These are phyloP conservation scores for Pristis pectinata DNA, from an alignment of 2,797 vertebrate genomes.

Conservation along the genomic window DNA sequence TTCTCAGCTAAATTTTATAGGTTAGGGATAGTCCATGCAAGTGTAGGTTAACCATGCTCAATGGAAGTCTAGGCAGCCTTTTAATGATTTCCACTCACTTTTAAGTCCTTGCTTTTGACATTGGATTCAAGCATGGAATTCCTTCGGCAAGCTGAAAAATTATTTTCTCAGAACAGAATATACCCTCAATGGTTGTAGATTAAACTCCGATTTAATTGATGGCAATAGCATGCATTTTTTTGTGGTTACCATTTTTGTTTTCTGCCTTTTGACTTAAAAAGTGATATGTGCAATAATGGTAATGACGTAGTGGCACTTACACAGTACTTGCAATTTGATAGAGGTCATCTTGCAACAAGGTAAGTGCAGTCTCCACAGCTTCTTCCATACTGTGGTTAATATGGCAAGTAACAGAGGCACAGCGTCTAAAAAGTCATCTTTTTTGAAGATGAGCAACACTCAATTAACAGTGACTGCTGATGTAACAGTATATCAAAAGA, in stretches of 20 bases:
- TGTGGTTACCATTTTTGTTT: not conserved
- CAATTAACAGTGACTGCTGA: no score
- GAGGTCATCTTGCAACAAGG: no score
- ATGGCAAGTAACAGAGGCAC: no score
- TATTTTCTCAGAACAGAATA: not conserved
- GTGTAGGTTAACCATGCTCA: not conserved
- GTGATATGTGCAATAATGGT: not conserved
- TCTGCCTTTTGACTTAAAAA: not conserved
- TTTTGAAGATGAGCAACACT: no score
- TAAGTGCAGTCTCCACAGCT: no score
- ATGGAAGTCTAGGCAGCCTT: not conserved
- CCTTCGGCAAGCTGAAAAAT: not conserved
- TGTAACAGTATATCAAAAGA: no score
- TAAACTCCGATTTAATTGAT: not conserved
- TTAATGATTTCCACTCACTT: not conserved
- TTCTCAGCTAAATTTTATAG: not conserved
- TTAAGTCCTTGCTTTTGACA: not conserved
- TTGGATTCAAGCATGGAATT: not conserved
- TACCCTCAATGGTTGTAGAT: not conserved
- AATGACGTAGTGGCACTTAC: not conserved
- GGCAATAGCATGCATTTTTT: not conserved
- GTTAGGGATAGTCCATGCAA: not conserved
- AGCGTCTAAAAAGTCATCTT: no score
- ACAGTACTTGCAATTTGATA: no score
- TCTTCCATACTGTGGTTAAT: no score